phyloP scores from a whole-genome alignment of 2,113 vertebrate species.

The Procavia capensis region DNA sequence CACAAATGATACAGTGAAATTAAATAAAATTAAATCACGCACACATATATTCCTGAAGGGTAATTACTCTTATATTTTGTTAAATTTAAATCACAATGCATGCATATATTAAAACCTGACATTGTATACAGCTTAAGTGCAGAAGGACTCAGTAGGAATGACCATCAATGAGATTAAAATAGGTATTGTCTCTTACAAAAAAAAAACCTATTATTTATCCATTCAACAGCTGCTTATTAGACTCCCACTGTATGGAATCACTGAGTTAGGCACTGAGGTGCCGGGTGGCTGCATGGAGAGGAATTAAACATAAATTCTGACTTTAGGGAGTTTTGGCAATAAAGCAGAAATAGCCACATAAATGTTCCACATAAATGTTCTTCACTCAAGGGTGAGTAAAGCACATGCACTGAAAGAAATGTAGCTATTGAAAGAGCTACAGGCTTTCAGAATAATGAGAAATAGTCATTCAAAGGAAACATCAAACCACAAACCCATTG shows the following conservation, averaged over 20 bases:
- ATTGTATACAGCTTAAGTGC: background rate
- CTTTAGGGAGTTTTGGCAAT: background rate
- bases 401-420: background rate
- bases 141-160: background rate
- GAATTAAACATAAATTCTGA: constrained; percentile 4
- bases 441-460: background rate
- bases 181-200: background rate
- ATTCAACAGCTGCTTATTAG: background rate
- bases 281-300: background rate
- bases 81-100: constrained; percentile 1
- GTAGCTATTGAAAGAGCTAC: background rate
- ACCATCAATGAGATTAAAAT: background rate
- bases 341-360: background rate
- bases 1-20: background rate
- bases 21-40: constrained; percentile 29
- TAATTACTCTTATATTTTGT: background rate
- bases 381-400: background rate
- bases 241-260: background rate
- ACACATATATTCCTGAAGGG: background rate
- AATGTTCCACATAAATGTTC: background rate
- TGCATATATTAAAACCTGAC: background rate
- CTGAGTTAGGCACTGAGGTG: background rate
- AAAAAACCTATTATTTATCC: background rate
- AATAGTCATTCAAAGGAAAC: background rate
- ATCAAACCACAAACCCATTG: too few species aligned